Evolutionary conservation across 2,888 invertebrate genomes (phyloP).

Genomic region (Liopterus haemorrhoidalis): DNA sequence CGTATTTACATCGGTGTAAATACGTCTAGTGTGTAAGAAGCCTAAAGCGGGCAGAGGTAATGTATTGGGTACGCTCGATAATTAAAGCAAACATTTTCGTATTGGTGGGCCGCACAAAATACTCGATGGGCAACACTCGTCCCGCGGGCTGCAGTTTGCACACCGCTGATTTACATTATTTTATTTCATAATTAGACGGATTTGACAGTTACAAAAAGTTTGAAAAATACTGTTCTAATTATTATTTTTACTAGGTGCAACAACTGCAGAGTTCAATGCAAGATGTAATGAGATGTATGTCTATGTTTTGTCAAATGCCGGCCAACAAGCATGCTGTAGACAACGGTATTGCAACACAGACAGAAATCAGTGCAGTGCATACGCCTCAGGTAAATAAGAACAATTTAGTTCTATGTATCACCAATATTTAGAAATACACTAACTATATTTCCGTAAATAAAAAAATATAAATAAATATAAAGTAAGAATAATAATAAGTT

Average conservation of each 20-base stretch:
- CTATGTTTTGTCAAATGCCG: slow-evolving; percentile 46
- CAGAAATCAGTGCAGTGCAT: slow-evolving; percentile 71
- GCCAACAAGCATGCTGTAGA: slow-evolving; percentile 38
- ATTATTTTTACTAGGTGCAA: slow-evolving; percentile 54
- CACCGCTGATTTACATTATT: no score
- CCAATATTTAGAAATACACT: not conserved
- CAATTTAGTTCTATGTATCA: not conserved
- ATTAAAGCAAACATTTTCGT: no score
- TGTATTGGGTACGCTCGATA: no score
- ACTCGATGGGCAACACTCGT: no score
- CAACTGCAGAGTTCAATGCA: slow-evolving; percentile 74
- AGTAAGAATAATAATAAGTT: no score
- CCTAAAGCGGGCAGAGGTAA: no score
- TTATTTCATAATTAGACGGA: not conserved
- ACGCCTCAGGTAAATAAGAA: slow-evolving; percentile 63
- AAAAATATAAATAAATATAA: no score
- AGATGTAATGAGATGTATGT: slow-evolving; percentile 67
- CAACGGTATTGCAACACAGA: slow-evolving; percentile 64
- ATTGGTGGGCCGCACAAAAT: no score
- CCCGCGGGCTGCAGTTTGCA: no score
- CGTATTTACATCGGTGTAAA: no score
- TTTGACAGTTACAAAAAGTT: no score
- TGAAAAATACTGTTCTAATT: slow-evolving; percentile 2
- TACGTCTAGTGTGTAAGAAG: no score
- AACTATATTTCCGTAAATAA: not conserved